Base-by-base conservation (phyloP, 2,888 invertebrate species). In the Leuctra nigra region DNA sequence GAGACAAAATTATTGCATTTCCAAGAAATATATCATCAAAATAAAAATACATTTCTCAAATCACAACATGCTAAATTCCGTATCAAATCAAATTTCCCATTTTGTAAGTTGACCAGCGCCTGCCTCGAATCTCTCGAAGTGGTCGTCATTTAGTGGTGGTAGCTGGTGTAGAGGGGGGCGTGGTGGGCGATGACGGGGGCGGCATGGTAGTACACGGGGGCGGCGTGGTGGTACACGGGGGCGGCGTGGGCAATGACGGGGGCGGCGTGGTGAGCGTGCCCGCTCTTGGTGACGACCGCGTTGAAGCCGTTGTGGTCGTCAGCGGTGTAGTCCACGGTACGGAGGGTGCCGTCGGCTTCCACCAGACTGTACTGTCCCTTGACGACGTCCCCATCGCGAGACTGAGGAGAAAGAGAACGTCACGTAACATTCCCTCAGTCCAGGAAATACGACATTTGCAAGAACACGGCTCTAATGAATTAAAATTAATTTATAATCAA, bases 341-440 rank as follows among this genome's bases (percentile, higher is more conserved):
- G 41, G 6, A 6, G 7, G 41, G 41, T 41, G 16, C 41, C 41
- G 41, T 41, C 41, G 20, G 41, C 16, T 18, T 41, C 41, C 16
- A 41, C 20, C 41, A 41, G 20, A 11, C 41, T 41, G 41, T 41
- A 41, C 41, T 16, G 14, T 41, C 41, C 41, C 41, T 41, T 41
- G 18, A 41, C 41, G 14, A 16, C 20, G 20, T 41, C 41, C 11
- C 41, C 41, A 20, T 41, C 41, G 16, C 41, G 41, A 18, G 16
- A 16, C 41, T 41, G 20, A 29, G 11, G 11, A 29, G 11, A 7
- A 7, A 11, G 29, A 29, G 7, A 29, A 7, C 6, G 29, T 7
- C 7, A 29, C 11, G 6, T 29, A 29, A 6, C 6, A 29, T 29
- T 29, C 6, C 11, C 11, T 11, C 6, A 29, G 6, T 29, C n/a